Evolutionary conservation across 2,888 invertebrate species (phyloP), one percentile per base, ranked within the genome.

Genomic region (Glaucopsyche alexis): DNA sequence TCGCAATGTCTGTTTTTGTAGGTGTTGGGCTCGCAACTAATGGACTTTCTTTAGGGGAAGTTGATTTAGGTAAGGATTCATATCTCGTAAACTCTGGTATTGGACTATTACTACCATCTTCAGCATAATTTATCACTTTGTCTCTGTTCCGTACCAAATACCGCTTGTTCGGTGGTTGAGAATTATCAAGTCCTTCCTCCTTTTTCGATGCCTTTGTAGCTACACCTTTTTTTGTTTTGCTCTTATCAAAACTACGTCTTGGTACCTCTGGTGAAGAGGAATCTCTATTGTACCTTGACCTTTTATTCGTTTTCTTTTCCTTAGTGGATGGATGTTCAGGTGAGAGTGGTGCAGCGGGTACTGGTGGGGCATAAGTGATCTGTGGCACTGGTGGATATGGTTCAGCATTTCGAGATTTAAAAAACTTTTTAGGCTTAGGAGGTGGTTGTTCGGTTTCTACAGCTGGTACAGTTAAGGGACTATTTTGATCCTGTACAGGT

Each of bases 401-500:
- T 78, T 95, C 95, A 29, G 95, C 94, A 87, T 96, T 97, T 72
- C 96, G 95, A 83, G 97, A 97, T 85, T 98, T 98, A 85, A 98
- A 98, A 87, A 98, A 98, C 85, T 98, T 98, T 84, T 97, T 96
- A 66, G 97, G 97, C 85, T 97, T 97, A 80, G 95, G 94, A 78
- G 95, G 91, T 74, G 93, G 89, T 78, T 91, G 89, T 73, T 91
- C 93, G 76, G 93, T 89, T 81, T 93, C 93, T 79, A 93, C 91
- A 73, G 93, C 89, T 76, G 94, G 92, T 72, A 94, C 90, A 81
- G 92, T 91, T 80, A 94, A 86, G 75, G 94, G 90, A 80, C 94
- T 94, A 78, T 93, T 94, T 79, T 93, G 93, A 81, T 93, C 93
- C 84, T 93, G 93, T 38, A 93, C 88, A 76, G 93, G 87, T 76